Evolutionary conservation across 2,113 vertebrate genomes (phyloP).

Genomic region (Mystacornis crossleyi): DNA sequence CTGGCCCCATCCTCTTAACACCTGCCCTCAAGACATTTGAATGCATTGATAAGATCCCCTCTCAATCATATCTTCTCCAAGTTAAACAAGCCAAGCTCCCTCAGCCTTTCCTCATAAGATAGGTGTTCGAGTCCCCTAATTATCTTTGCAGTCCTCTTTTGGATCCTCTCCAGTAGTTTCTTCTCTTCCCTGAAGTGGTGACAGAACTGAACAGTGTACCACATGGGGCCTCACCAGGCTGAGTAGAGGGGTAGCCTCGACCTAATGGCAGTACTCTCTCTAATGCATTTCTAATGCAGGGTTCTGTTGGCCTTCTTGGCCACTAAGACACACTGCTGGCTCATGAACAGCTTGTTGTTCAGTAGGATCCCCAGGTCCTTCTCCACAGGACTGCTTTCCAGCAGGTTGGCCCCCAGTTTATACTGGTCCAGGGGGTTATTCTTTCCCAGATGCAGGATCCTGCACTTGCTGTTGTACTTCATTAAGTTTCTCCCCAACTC

Average conservation of each 20-base stretch:
- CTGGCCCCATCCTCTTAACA: background rate
- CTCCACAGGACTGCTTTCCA: background rate
- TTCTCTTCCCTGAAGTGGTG: background rate
- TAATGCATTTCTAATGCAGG: background rate
- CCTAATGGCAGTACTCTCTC: background rate
- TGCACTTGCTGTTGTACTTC: background rate
- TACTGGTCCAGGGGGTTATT: background rate
- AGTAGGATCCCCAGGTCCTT: background rate
- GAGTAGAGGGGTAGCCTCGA: fast-evolving
- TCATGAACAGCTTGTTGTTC: background rate
- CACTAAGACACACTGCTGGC: background rate
- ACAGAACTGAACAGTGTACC: background rate
- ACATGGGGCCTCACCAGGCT: background rate
- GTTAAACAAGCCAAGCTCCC: background rate
- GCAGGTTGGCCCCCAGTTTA: background rate
- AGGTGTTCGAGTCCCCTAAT: background rate
- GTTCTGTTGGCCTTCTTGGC: background rate
- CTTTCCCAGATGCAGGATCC: background rate
- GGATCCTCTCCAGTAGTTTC: background rate
- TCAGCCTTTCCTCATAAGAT: background rate
- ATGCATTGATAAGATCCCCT: background rate
- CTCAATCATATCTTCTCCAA: background rate
- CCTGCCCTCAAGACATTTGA: background rate
- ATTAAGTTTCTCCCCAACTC: background rate
- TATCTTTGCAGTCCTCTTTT: background rate